These are phyloP conservation scores for Protobothrops mucrosquamatus DNA, from an alignment of 2,113 vertebrate species.

Conservation along the genomic window DNA sequence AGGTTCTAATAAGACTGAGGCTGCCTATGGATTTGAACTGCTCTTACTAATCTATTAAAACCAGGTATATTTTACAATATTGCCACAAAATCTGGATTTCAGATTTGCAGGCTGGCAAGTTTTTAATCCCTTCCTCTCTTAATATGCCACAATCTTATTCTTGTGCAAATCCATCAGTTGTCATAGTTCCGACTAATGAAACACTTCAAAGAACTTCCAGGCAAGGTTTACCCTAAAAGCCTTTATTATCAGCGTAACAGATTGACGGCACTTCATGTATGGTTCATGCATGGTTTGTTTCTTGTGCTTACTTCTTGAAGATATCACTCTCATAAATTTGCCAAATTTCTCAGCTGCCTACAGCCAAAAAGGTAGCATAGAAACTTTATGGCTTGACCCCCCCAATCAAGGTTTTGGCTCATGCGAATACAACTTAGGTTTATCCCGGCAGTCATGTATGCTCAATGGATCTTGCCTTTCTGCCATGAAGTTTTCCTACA, in stretches of 20 bases:
- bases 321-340: not conserved
- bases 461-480: not conserved
- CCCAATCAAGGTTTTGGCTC: not conserved
- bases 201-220: too few relatives aligned
- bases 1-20: not conserved
- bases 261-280: too few relatives aligned
- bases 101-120: too few relatives aligned
- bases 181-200: too few relatives aligned
- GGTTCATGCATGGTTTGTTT: too few relatives aligned
- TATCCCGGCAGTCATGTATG: not conserved
- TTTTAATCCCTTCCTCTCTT: not conserved
- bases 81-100: not conserved
- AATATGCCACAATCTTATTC: not conserved
- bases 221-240: too few relatives aligned
- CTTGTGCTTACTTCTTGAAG: not conserved
- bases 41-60: not conserved
- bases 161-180: not conserved
- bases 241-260: too few relatives aligned
- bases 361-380: not conserved
- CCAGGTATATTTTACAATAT: not conserved
- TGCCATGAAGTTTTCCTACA: not conserved
- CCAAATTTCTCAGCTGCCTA: not conserved
- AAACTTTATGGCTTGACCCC: conserved; percentile 5
- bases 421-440: not conserved
- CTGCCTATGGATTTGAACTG: not conserved